Base-by-base conservation (phyloP, 2,797 vertebrate genomes). In the Leucoraja ocellata region DNA sequence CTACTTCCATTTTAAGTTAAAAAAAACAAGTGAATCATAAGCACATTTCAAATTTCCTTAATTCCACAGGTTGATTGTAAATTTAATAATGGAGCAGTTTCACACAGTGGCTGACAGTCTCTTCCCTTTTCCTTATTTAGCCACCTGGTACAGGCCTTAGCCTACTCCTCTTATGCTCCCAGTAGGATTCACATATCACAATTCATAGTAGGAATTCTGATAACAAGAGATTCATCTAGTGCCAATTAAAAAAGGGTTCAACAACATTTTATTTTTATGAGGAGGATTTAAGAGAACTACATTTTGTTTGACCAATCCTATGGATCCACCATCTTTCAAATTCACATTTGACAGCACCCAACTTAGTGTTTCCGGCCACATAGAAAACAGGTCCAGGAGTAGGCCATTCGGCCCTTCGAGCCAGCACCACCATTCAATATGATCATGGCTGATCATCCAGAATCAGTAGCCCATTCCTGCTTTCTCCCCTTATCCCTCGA, bases 51-150 rank as follows among this genome's bases (percentile, higher is more conserved):
- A 68, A 68, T 68, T 1, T 68, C 65, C 65, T 68, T 68, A 11
- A 68, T 54, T 54, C 46, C 46, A 94, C 84, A 93, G 94, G 77
- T 94, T 94, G 94, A 95, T 71, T 93, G 93, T 4, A 74, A 93
- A 94, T 94, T 94, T 94, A 93, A 93, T 93, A 46, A 95, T 95
- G 95, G 3, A 25, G n/a, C 6, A 39, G 32, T 91, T 32, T 46
- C 65, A 73, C 79, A 18, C 13, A 54, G 46, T 65, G 1, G 84
- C 39, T 63, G 25, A 28, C 10, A 84, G 25, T 1, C 28, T 16
- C 58, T 63, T 63, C 6, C 11, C 61, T 84, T 28, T 86, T 0
- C 58, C 11, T 28, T 28, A 86, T n/a, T 61, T 25, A 84, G 23
- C 11, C 2, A 46, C 54, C 61, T 13, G 14, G 11, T 5, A 10